Evolutionary conservation across 2,113 vertebrate species (phyloP).

Genomic region (Megaptera novaeangliae): DNA sequence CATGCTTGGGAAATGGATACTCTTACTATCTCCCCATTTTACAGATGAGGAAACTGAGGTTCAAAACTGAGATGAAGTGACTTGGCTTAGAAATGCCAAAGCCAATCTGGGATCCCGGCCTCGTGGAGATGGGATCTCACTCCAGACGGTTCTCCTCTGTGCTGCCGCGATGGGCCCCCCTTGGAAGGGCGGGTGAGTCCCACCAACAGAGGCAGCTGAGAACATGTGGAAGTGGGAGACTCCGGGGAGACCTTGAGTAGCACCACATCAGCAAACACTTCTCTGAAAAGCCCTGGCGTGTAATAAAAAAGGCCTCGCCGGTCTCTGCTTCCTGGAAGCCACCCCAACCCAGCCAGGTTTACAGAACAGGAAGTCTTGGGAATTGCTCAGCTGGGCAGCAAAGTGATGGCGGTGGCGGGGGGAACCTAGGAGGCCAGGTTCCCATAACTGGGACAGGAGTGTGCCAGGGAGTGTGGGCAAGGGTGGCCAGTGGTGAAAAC

Average conservation of each 20-base stretch:
- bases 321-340: background rate
- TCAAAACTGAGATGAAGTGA: background rate
- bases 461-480: background rate
- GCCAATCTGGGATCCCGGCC: background rate
- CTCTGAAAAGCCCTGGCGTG: background rate
- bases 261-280: background rate
- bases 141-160: background rate
- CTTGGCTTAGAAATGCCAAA: no score
- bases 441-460: background rate
- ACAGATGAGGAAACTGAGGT: background rate
- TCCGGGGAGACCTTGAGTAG: background rate
- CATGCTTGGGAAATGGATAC: background rate
- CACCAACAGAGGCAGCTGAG: background rate
- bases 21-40: background rate
- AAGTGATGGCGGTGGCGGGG: background rate
- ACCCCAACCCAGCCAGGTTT: background rate
- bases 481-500: background rate
- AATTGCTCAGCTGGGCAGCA: background rate
- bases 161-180: accelerated
- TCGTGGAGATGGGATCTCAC: no score
- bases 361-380: background rate
- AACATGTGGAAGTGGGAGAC: background rate
- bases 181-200: background rate
- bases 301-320: background rate
- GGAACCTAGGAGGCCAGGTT: accelerated